phyloP scores from a whole-genome alignment of 2,797 vertebrate species.

The Pseudochromis fuscus region DNA sequence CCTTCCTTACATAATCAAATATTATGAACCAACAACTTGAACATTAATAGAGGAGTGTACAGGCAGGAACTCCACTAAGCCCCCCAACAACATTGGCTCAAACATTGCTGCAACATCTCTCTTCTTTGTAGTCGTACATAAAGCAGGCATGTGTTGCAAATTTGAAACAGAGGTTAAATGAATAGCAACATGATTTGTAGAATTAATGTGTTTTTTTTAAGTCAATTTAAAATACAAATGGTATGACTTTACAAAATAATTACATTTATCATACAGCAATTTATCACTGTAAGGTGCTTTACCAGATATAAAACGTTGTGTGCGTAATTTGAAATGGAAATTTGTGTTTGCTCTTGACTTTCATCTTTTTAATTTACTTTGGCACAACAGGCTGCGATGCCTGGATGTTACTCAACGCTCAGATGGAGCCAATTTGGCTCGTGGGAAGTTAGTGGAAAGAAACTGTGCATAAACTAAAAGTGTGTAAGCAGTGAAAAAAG shows the following conservation, averaged over 20 bases:
- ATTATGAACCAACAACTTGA: neutral
- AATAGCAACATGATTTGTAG: conserved; percentile 14
- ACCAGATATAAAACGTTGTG: conserved; percentile 30
- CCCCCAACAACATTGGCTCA: neutral
- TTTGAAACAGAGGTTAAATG: conserved; percentile 11
- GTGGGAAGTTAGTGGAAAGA: conserved; percentile 40
- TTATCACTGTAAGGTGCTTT: conserved; percentile 39
- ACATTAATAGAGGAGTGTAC: too few relatives aligned
- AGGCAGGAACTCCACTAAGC: neutral
- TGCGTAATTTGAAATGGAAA: conserved; percentile 61
- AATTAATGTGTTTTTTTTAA: conserved; percentile 7
- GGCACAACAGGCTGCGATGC: conserved; percentile 34
- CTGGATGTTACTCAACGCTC: conserved; percentile 50
- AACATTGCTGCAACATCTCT: neutral
- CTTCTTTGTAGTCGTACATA: neutral
- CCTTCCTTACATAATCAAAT: conserved; percentile 7
- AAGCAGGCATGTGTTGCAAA: neutral
- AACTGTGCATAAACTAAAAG: conserved; percentile 30
- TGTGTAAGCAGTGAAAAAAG: conserved; percentile 9
- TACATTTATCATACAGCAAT: conserved; percentile 31
- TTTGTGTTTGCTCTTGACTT: conserved; percentile 52
- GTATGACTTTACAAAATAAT: conserved; percentile 21
- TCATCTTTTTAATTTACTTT: conserved; percentile 60
- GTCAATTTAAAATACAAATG: conserved; percentile 21
- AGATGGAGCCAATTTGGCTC: conserved; percentile 56